These are phyloP conservation scores for Heterodera carotae DNA, from an alignment of 1,140 invertebrate genomes.

Conservation along the genomic window DNA sequence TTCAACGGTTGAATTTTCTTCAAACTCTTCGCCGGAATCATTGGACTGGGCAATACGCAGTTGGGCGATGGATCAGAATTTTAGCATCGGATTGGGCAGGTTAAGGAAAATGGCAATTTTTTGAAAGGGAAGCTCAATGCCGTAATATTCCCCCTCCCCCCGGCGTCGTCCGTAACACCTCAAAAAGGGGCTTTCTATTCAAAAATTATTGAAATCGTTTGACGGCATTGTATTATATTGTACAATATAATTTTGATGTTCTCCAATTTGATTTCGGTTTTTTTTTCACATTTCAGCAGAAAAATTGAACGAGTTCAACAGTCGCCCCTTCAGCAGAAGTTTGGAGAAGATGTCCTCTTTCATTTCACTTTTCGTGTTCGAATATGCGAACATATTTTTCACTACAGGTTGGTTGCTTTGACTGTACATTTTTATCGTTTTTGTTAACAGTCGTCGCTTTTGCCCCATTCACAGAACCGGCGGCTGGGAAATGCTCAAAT, in stretches of 20 bases:
- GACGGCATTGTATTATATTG: too few relatives aligned
- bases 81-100: constrained; percentile 7
- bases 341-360: not conserved
- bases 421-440: too few relatives aligned
- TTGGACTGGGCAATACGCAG: constrained; percentile 7
- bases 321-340: not conserved
- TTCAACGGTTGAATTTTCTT: not conserved
- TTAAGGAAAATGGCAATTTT: too few relatives aligned
- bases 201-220: too few relatives aligned
- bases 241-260: not conserved
- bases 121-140: too few relatives aligned
- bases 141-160: too few relatives aligned
- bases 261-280: too few relatives aligned
- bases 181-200: too few relatives aligned
- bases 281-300: not conserved
- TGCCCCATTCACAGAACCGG: constrained; percentile 27
- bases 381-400: constrained; percentile 34
- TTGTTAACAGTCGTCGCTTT: not conserved
- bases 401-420: constrained; percentile 4
- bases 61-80: constrained; percentile 20
- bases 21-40: constrained; percentile 1
- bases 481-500: constrained; percentile 45
- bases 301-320: not conserved
- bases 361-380: constrained; percentile 30
- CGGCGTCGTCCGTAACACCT: too few relatives aligned